Base-by-base conservation (phyloP, 2,113 vertebrate species). In the Protomyctophum bolini region DNA sequence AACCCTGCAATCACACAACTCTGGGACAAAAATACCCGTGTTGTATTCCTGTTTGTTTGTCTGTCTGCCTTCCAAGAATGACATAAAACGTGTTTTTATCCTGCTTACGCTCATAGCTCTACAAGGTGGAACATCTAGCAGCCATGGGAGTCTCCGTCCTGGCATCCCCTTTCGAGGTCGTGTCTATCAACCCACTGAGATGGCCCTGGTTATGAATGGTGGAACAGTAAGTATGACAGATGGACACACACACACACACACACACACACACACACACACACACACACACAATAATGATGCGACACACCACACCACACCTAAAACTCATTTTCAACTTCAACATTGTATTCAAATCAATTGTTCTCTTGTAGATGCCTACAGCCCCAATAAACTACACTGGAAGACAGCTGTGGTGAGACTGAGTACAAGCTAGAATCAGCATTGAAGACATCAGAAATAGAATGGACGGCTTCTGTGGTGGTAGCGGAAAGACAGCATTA, bases 131-230 rank as follows among this genome's bases (percentile, higher is more conserved):
- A 94, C 95, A 51, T 97, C 96, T 28, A 91, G 96, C 0, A 92
- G 95, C 87, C 95, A 94, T 4, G 80, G 96, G 82, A 95, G 89
- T 1, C 83, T 77, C 58, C 92, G 96, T 33, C 95, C 95, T 7
- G 96, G 94, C 6, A 94, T 95, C 41, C 97, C 96, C 0, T 98
- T 97, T 84, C 92, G 97, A 80, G 97, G 97, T 86, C 98, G 98
- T n/a, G 97, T 99, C 56, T 99, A 98, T 88, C 97, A 99, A 83
- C 97, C 97, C 29, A 99, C 97, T 33, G 97, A 99, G 91, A 99
- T 99, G 97, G 95, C 97, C 52, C 93, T 99, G 66, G 96, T 99
- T 75, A 95, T 99, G 87, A 99, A 99, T 6, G 97, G 97, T 11
- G 97, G 97, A 79, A 96, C 95, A 63, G 97, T 99, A 91, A 97